phyloP scores from a whole-genome alignment of 2,888 invertebrate species.

The Bedellia somnulentella region DNA sequence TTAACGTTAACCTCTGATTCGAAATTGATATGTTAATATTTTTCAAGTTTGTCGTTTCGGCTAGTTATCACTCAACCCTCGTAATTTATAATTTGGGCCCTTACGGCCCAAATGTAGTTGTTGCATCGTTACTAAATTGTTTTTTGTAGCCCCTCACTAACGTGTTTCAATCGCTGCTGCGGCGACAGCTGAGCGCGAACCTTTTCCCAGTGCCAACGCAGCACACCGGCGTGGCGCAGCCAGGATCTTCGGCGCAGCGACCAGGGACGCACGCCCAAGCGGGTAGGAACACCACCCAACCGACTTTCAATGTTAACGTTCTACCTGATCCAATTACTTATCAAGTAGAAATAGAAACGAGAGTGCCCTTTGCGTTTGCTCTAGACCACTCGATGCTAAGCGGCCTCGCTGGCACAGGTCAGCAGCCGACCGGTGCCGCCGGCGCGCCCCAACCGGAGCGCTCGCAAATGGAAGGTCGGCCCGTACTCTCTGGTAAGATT shows the following conservation, averaged over 20 bases:
- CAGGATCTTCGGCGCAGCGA: background rate
- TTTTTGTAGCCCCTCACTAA: slow-evolving; percentile 27
- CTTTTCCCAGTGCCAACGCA: background rate
- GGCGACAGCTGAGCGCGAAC: slow-evolving; percentile 6
- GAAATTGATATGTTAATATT: too few species aligned
- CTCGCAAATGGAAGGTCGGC: too few species aligned
- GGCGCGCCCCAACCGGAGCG: slow-evolving; percentile 1
- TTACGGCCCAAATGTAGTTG: background rate
- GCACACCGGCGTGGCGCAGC: slow-evolving; percentile 1
- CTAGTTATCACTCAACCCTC: too few species aligned
- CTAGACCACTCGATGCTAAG: slow-evolving; percentile 22
- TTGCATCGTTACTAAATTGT: background rate
- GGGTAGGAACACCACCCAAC: slow-evolving; percentile 22
- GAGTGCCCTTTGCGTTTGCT: slow-evolving; percentile 28
- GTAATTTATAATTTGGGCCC: too few species aligned
- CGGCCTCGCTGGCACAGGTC: slow-evolving; percentile 14
- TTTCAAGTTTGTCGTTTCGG: too few species aligned
- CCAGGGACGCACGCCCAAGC: slow-evolving; percentile 9
- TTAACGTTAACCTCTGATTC: too few species aligned
- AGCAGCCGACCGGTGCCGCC: too few species aligned
- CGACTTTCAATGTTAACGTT: slow-evolving; percentile 21
- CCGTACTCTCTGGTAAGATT: too few species aligned
- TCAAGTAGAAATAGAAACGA: slow-evolving; percentile 35
- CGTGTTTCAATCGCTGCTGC: slow-evolving; percentile 23
- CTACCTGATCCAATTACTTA: slow-evolving; percentile 26